A percentile compares a stretch with the other conserved stretches of the same genome.
These are phyloP conservation scores for Zeus faber DNA, from an alignment of 2,113 vertebrate species.

Conservation along the genomic window DNA sequence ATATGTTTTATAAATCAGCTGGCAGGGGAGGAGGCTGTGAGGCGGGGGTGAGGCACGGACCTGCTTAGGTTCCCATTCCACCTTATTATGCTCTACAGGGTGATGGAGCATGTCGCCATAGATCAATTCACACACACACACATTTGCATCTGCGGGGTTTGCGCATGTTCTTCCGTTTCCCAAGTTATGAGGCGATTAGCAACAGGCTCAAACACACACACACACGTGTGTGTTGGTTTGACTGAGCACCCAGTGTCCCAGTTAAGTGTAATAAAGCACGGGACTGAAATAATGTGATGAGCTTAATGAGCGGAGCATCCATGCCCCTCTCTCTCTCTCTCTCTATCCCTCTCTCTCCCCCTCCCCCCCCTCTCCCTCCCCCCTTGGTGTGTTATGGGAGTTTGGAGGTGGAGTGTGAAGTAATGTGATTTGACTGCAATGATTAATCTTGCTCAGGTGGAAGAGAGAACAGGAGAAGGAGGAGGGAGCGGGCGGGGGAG, in stretches of 20 bases:
- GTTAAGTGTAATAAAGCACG: slow-evolving; percentile 71
- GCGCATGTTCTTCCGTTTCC: slow-evolving; percentile 48
- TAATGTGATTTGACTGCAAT: slow-evolving; percentile 73
- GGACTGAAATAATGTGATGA: slow-evolving; percentile 73
- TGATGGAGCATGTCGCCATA: slow-evolving; percentile 62
- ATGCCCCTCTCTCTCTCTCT: no score
- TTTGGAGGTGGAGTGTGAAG: slow-evolving; percentile 51
- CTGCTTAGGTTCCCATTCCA: slow-evolving; percentile 64
- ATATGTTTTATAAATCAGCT: slow-evolving; percentile 65
- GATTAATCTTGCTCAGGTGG: slow-evolving; percentile 78
- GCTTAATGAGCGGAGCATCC: slow-evolving; percentile 70
- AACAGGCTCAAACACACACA: slow-evolving; percentile 1
- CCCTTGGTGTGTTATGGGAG: slow-evolving; percentile 20
- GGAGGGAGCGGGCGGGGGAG: slow-evolving; percentile 41
- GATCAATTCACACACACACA: slow-evolving; percentile 60
- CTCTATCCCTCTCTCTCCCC: slow-evolving; percentile 31
- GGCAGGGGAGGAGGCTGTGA: no score
- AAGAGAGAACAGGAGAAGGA: slow-evolving; percentile 44
- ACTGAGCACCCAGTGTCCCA: slow-evolving; percentile 57
- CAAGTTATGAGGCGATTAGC: slow-evolving; percentile 64
- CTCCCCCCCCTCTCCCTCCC: neutral
- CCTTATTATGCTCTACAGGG: slow-evolving; percentile 62
- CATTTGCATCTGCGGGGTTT: slow-evolving; percentile 46
- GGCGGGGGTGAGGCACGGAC: no score
- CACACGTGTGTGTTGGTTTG: no score